Conservation (phyloP, 2,797 vertebrate genomes). For the Pristis pectinata region DNA sequence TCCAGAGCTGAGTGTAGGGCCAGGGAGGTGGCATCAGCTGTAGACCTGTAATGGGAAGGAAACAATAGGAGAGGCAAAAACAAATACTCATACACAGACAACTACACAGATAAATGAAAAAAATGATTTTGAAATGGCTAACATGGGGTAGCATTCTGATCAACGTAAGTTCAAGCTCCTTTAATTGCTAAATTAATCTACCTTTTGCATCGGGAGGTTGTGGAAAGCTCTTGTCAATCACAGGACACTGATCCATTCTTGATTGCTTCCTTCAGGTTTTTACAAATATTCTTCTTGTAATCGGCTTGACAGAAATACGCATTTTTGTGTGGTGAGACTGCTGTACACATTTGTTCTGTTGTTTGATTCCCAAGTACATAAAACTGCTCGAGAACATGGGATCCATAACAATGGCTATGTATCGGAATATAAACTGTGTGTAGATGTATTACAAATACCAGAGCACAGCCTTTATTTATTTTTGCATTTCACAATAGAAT, state of each 20-base stretch:
- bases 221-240: neutral
- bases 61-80: neutral
- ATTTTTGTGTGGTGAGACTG: neutral
- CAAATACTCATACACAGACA: neutral
- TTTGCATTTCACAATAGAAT: constrained; percentile 19
- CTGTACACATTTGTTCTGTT: neutral
- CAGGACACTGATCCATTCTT: neutral
- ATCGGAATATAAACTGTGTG: neutral
- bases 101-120: neutral
- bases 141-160: neutral
- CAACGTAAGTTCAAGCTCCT: neutral
- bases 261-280: neutral
- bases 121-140: neutral
- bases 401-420: neutral
- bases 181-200: neutral
- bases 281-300: neutral
- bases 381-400: neutral
- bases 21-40: too few relatives aligned
- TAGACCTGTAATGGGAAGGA: neutral
- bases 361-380: neutral
- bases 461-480: neutral
- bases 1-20: too few relatives aligned
- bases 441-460: constrained; percentile 8
- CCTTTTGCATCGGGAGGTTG: neutral
- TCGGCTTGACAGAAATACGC: neutral